Evolutionary conservation across 2,888 invertebrate genomes (phyloP), one percentile per base, ranked within the genome.

Genomic region (Orchestes rusci): DNA sequence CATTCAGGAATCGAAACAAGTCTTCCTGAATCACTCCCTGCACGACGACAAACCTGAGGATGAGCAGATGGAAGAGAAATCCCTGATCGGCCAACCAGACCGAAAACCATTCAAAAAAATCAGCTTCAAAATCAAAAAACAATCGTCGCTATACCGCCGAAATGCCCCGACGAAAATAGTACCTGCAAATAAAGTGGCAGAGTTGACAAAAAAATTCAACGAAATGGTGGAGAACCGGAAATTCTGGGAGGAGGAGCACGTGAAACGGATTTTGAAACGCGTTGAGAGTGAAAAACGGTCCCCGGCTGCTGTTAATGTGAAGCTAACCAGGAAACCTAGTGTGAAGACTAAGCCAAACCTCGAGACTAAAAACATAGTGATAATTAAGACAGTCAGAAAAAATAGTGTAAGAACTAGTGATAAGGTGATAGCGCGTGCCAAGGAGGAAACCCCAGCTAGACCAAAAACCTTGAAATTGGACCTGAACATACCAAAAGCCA

Each of bases 141-240:
- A 61, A 7, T 67, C 73, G 4, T 68, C 72, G 10, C 56, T 69
- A 16, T 68, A 70, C 19, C 66, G 74, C 36, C 67, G 72, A 54
- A 68, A 72, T 43, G 63, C 70, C 7, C 29, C 29, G 19, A 16
- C 39, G 18, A 39, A 39, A 4, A 49, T 42, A 16, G 40, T 49
- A 19, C 49, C 49, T 1, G 70, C 73, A 48, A 79, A 70, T 55
- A 75, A 76, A 63, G 84, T 84, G 23, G 78, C 82, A 34, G 77
- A 79, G 60, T 63, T 84, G 45, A 79, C 83, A 1, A 76, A 77
- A 52, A 82, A 82, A 59, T 84, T 82, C 58, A 82, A 84, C 60
- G 76, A 79, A 60, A 70, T 77, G 50, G 67, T 62, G 39, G 73
- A 73, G 53, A 68, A 70, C 53, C 70, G 53, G 63, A 63, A 63